Evolutionary conservation across 1,140 invertebrate genomes (phyloP).

Genomic region (Atta colombica): DNA sequence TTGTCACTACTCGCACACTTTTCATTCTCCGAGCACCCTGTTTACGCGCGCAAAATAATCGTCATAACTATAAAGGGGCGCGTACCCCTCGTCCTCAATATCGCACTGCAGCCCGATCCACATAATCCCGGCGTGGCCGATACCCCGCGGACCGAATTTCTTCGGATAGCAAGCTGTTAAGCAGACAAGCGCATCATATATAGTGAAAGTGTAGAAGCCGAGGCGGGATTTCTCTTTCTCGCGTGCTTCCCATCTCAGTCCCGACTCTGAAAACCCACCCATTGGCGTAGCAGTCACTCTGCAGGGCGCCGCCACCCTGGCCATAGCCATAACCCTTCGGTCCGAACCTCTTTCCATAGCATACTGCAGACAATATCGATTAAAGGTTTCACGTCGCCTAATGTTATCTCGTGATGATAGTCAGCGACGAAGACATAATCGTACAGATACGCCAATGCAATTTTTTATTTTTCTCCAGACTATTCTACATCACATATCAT

Average conservation of each 20-base stretch:
- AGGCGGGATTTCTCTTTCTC: constrained; percentile 78
- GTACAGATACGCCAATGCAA: not conserved
- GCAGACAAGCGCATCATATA: constrained; percentile 86
- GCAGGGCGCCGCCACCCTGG: constrained; percentile 95
- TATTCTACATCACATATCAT: not conserved
- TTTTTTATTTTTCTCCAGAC: not conserved
- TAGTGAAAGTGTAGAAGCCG: constrained; percentile 82
- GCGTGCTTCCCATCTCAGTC: constrained; percentile 75
- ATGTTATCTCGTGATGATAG: constrained; percentile 22
- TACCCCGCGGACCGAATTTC: constrained; percentile 94
- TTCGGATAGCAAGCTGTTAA: constrained; percentile 90
- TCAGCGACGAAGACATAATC: constrained; percentile 43
- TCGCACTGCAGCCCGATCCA: constrained; percentile 88
- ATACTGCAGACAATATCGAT: constrained; percentile 89
- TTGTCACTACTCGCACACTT: not conserved
- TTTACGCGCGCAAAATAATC: constrained; percentile 47
- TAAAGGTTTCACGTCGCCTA: constrained; percentile 77
- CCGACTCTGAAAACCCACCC: constrained; percentile 88
- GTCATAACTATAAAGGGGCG: constrained; percentile 74
- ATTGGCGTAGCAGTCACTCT: constrained; percentile 93
- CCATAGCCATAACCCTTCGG: constrained; percentile 98
- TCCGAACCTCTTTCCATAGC: constrained; percentile 97
- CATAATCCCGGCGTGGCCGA: constrained; percentile 92
- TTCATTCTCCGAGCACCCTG: constrained; percentile 32
- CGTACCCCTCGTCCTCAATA: constrained; percentile 87